Conservation (phyloP, 2,797 vertebrate genomes). For the Paramormyrops hopkinsi region DNA sequence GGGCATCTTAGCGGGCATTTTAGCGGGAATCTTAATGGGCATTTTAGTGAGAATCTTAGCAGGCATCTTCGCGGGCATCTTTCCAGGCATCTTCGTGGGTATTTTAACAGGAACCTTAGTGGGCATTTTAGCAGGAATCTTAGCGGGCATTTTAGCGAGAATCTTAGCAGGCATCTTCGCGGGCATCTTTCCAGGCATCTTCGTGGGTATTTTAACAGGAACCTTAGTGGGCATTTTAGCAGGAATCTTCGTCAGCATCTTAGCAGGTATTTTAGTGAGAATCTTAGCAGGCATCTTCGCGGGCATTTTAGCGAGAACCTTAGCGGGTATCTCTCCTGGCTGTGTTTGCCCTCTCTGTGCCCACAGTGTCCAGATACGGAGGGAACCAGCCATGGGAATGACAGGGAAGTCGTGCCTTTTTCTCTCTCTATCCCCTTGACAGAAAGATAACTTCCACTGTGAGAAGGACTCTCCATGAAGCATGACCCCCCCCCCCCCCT, state of each 20-base stretch:
- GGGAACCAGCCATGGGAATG: neutral
- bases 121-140: neutral
- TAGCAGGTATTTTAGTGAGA: neutral
- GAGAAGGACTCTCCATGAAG: neutral
- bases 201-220: too few relatives aligned
- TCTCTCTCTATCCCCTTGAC: slow-evolving; percentile 2
- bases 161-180: neutral
- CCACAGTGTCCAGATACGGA: slow-evolving; percentile 31
- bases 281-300: neutral
- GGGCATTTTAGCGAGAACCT: neutral
- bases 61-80: too few relatives aligned
- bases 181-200: neutral
- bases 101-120: neutral
- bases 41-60: neutral
- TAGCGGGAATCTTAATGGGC: neutral
- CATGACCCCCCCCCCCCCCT: neutral
- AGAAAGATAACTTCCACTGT: neutral
- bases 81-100: too few relatives aligned
- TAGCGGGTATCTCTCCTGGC: neutral
- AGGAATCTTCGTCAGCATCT: too few relatives aligned
- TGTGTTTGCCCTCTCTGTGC: slow-evolving; percentile 23
- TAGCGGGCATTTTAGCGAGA: neutral
- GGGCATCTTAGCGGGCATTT: neutral
- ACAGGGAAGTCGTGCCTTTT: neutral
- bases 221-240: neutral